These are phyloP conservation scores for Ennomos quercinarius DNA, from an alignment of 2,888 invertebrate genomes.

Conservation along the genomic window DNA sequence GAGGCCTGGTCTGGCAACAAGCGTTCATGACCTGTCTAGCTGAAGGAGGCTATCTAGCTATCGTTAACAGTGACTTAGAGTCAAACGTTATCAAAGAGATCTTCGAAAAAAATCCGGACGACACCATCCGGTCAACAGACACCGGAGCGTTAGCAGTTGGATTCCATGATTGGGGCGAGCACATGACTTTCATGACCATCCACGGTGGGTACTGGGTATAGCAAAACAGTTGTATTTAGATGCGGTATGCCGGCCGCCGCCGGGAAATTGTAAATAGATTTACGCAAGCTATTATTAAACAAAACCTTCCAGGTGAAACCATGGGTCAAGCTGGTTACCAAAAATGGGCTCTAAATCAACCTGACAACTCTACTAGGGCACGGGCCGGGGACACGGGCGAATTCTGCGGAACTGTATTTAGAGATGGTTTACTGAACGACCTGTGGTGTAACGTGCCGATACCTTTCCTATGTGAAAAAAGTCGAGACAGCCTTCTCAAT, in stretches of 20 bases:
- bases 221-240: neutral
- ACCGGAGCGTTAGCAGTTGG: conserved; percentile 44
- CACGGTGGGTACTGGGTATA: conserved; percentile 42
- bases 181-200: conserved; percentile 51
- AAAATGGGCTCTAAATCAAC: conserved; percentile 51
- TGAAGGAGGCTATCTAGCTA: conserved; percentile 58
- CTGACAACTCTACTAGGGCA: conserved; percentile 44
- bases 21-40: conserved; percentile 59
- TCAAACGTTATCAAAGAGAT: conserved; percentile 45
- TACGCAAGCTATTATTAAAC: no score
- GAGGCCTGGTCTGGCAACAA: conserved; percentile 51
- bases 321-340: conserved; percentile 54
- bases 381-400: neutral
- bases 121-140: conserved; percentile 32
- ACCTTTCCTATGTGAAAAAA: conserved; percentile 6
- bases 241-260: neutral
- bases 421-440: conserved; percentile 2
- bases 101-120: conserved; percentile 35
- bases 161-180: conserved; percentile 48
- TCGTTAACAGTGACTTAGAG: conserved; percentile 57
- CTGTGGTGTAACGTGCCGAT: conserved; percentile 5
- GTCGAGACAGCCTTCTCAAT: neutral
- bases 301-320: conserved; percentile 48
- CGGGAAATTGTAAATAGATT: no score
- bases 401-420: neutral